These are phyloP conservation scores for Nebria ingens DNA, from an alignment of 1,140 invertebrate species.

Conservation along the genomic window DNA sequence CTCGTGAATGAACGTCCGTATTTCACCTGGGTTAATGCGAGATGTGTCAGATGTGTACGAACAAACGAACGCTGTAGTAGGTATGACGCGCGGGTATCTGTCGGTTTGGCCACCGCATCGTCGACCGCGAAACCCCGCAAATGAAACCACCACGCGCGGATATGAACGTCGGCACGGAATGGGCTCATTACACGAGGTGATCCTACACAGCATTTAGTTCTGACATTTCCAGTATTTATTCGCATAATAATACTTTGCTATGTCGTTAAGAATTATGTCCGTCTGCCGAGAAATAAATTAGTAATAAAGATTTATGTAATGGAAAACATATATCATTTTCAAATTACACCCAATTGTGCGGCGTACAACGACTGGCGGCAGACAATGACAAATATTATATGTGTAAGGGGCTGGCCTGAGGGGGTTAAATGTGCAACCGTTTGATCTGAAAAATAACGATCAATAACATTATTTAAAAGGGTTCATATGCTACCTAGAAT, in stretches of 20 bases:
- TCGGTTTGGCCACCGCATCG: slow-evolving; percentile 4
- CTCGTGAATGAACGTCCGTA: background rate
- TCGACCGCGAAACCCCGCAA: slow-evolving; percentile 13
- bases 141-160: slow-evolving; percentile 8
- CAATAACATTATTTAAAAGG: slow-evolving; percentile 18
- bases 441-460: slow-evolving; percentile 26
- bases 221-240: slow-evolving; percentile 48
- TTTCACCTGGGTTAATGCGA: background rate
- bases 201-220: slow-evolving; percentile 35
- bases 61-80: slow-evolving; percentile 11
- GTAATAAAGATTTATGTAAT: slow-evolving; percentile 32
- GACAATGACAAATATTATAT: slow-evolving; percentile 5
- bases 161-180: slow-evolving; percentile 17
- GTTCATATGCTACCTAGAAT: background rate
- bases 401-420: slow-evolving; percentile 10
- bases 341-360: slow-evolving; percentile 27
- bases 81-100: slow-evolving; percentile 8
- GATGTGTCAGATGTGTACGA: slow-evolving; percentile 11
- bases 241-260: slow-evolving; percentile 46
- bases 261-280: slow-evolving; percentile 40
- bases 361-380: slow-evolving; percentile 19
- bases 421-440: slow-evolving; percentile 25
- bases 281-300: slow-evolving; percentile 32
- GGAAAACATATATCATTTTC: slow-evolving; percentile 32
- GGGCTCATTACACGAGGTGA: slow-evolving; percentile 14